Evolutionary conservation across 2,888 invertebrate genomes (phyloP).

Genomic region (Phortica magna): DNA sequence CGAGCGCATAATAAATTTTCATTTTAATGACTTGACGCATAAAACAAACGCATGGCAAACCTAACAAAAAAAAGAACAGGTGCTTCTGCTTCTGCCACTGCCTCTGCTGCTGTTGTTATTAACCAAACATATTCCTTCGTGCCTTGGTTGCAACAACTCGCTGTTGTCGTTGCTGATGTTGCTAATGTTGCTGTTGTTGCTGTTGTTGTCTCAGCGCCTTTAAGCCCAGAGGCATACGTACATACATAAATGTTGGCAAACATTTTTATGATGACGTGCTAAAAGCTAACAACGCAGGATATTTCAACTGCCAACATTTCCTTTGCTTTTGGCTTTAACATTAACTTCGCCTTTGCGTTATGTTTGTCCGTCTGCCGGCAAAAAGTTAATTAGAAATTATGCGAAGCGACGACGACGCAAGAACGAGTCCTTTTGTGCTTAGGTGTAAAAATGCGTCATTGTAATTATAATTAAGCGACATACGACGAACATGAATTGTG

Average conservation of each 20-base stretch:
- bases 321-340: not conserved
- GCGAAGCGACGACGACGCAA: constrained; percentile 8
- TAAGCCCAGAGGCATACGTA: constrained; percentile 60
- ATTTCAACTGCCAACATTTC: constrained; percentile 6
- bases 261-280: constrained; percentile 71
- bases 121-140: constrained; percentile 15
- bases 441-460: constrained; percentile 21
- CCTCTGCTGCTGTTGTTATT: constrained; percentile 21
- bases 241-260: constrained; percentile 59
- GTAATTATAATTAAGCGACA: constrained; percentile 19
- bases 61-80: constrained; percentile 40
- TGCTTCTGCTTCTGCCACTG: constrained; percentile 11
- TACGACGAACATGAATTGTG: not conserved
- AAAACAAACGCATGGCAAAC: constrained; percentile 46
- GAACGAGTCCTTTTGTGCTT: not conserved
- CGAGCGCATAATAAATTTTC: constrained; percentile 71
- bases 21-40: constrained; percentile 70
- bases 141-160: constrained; percentile 1
- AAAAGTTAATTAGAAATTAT: constrained; percentile 35
- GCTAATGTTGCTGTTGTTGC: constrained; percentile 19
- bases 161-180: not conserved
- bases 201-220: not conserved
- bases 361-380: constrained; percentile 7
- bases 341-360: not conserved
- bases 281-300: constrained; percentile 57